Evolutionary conservation across 2,113 vertebrate species (phyloP), one percentile per base, ranked within the genome.

Genomic region (Gasterosteus nipponicus): DNA sequence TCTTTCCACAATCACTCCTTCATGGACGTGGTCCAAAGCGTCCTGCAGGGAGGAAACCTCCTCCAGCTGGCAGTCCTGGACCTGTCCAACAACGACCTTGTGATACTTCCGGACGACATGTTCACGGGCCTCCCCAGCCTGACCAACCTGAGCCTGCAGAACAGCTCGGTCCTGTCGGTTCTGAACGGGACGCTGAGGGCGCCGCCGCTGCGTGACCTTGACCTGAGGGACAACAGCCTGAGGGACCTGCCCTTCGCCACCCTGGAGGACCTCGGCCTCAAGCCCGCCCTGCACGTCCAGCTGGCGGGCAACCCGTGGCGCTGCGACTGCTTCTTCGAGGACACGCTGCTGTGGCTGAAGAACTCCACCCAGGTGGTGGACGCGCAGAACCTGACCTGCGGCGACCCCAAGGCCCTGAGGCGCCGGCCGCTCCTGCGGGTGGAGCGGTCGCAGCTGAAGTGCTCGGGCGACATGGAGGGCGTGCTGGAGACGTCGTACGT

Each of bases 401-500:
- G 86, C 0, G 92, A 87, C 1, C 97, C 98, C 0, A 89, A 94
- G 6, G 91, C 87, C 65, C 86, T 96, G 90, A 80, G 83, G 59
- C 86, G 66, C 58, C 89, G 68, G 49, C 82, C 81, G 1, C 89
- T 99, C 46, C 73, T 97, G 84, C 93, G 94, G 73, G 75, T 97
- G 10, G 84, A 83, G 4, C 11, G 4, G 33, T 92, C 94, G 0
- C 91, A 95, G 63, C 91, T 98, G 61, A 89, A 89, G 35, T 90
- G 91, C 14, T 85, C 74, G 0, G 56, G 46, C 2, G 81, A 95
- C 51, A 89, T 95, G 87, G 92, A 95, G 47, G 90, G 93, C 7
- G 95, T 95, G 33, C 91, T 99, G 82, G 97, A 98, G 92, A 99
- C 98, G 22, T 99, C 98, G 0, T 99, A 99, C 0, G 97, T 98